Conservation (phyloP, 2,888 invertebrate species). For the Drosophila greeni region DNA sequence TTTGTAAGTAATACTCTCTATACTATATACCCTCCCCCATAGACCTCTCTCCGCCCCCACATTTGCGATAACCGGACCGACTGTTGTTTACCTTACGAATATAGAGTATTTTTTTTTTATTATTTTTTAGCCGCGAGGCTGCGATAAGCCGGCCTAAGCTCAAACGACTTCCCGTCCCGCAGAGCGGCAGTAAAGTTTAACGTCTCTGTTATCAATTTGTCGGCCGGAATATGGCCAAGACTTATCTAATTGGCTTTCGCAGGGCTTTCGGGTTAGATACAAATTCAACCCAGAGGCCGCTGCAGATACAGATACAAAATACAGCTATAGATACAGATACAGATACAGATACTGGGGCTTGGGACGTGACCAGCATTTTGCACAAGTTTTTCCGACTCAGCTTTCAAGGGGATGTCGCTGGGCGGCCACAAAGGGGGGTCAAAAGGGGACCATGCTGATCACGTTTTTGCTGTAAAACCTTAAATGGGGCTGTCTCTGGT, state of each 20-base stretch:
- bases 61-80: conserved; percentile 3
- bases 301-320: conserved; percentile 1
- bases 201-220: conserved; percentile 26
- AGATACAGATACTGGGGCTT: conserved; percentile 13
- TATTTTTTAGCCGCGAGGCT: conserved; percentile 23
- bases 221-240: conserved; percentile 26
- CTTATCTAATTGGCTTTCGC: conserved; percentile 30
- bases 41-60: neutral
- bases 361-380: conserved; percentile 36
- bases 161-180: conserved; percentile 35
- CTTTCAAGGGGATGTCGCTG: conserved; percentile 6
- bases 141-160: conserved; percentile 29
- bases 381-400: conserved; percentile 16
- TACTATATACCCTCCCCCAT: neutral
- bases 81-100: conserved; percentile 23
- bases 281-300: conserved; percentile 10
- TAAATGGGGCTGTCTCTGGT: conserved; percentile 18
- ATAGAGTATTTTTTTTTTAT: conserved; percentile 1
- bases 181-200: conserved; percentile 19
- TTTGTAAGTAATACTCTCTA: neutral
- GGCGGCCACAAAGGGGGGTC: neutral
- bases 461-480: conserved; percentile 50
- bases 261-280: conserved; percentile 24
- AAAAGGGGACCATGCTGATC: conserved; percentile 36
- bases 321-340: neutral